Base-by-base conservation (phyloP, 2,113 vertebrate species). In the Hippoglossus stenolepis region DNA sequence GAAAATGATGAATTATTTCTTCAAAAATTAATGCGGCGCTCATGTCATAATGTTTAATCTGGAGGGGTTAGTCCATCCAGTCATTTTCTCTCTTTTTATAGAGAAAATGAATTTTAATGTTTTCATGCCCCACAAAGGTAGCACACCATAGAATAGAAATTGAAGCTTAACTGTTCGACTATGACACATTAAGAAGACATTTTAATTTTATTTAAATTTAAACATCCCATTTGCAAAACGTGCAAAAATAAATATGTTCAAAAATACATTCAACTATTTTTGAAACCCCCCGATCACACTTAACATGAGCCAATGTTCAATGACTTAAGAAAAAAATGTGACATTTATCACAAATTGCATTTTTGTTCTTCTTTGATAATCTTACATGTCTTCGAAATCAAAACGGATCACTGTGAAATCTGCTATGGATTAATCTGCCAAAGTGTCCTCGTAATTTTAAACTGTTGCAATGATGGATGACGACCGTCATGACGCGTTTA, bases 401-500 rank as follows among this genome's bases (percentile, higher is more conserved):
- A 38, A 51, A n/a, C 35, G 73, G 56, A 31, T 28, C 17, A 69
- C 61, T 65, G 53, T 79, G 65, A 49, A 56, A 64, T 70, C n/a
- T 75, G 54, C 47, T 43, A 75, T 78, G 58, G 66, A 75, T 60
- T 57, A 28, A 14, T 21, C 51, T 43, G 70, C 49, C 17, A 47
- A 31, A 49, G 24, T 73, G 23, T 66, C 17, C 15, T 45, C 31
- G 21, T 51, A 57, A 65, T 71, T 65, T 49, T 17, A 69, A 79
- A 68, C 49, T n/a, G 69, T 18, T 35, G 15, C 71, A 64, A 75
- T 87, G 78, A 78, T 78, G 70, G 70, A 81, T 85, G 70, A 54
- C 53, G 24, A 31, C 17, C 8, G 6, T 73, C 59, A 63, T 3
- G 4, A n/a, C 12, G 4, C 5, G 17, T 18, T 51, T 51, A 51